phyloP scores from a whole-genome alignment of 1,140 invertebrate genomes.

The Drosophila prosaltans region DNA sequence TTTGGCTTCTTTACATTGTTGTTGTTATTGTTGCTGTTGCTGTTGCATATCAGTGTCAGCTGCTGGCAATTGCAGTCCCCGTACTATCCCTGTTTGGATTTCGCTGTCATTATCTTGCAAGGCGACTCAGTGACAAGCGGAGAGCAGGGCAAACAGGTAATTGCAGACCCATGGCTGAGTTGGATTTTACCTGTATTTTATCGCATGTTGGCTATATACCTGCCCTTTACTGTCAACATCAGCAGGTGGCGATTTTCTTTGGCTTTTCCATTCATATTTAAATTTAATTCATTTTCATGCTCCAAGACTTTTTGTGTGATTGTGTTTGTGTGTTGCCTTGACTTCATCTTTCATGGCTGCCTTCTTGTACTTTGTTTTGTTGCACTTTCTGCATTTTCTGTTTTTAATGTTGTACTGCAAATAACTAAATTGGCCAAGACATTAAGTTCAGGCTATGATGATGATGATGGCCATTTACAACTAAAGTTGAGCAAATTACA shows the following conservation, averaged over 20 bases:
- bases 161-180: conserved; percentile 12
- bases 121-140: conserved; percentile 7
- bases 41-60: conserved; percentile 44
- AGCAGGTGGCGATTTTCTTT: conserved; percentile 1
- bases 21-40: conserved; percentile 7
- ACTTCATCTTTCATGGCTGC: conserved; percentile 13
- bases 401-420: conserved; percentile 20
- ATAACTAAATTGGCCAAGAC: conserved; percentile 24
- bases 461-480: neutral
- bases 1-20: conserved; percentile 37
- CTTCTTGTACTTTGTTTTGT: neutral
- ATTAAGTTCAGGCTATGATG: too few relatives aligned
- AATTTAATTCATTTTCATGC: conserved; percentile 53
- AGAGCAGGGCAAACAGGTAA: neutral
- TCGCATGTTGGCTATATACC: conserved; percentile 14
- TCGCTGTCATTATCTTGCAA: conserved; percentile 46
- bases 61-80: conserved; percentile 31
- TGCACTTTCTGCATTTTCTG: neutral
- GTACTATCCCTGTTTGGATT: conserved; percentile 20
- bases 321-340: neutral
- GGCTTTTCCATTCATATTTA: conserved; percentile 49
- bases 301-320: neutral
- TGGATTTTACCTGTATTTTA: conserved; percentile 25
- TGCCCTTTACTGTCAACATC: conserved; percentile 7
- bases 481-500: neutral